These are phyloP conservation scores for Steinernema carpocapsae DNA, from an alignment of 2,888 invertebrate genomes.

Conservation along the genomic window DNA sequence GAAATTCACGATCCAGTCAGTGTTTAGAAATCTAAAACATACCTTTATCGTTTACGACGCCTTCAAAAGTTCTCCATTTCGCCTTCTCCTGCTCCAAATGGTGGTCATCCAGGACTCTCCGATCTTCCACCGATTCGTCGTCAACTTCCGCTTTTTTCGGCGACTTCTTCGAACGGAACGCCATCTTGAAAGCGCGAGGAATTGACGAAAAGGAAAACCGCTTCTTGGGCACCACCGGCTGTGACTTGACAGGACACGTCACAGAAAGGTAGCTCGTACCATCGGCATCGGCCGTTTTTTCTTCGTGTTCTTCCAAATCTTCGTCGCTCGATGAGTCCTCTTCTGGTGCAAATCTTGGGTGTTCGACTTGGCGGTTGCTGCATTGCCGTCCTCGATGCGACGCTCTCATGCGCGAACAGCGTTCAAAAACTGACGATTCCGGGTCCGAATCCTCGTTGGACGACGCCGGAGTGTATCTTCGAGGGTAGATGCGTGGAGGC, in stretches of 20 bases:
- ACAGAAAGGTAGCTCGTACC: slow-evolving; percentile 5
- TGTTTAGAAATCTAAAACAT: neutral
- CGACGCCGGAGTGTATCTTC: neutral
- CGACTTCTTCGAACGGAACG: neutral
- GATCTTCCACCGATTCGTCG: neutral
- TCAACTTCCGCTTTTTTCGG: neutral
- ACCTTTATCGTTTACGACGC: slow-evolving; percentile 14
- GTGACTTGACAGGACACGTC: slow-evolving; percentile 20
- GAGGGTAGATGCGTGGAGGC: neutral
- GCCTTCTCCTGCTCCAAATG: no score
- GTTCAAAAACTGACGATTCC: neutral
- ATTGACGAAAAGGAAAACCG: neutral
- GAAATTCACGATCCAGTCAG: neutral
- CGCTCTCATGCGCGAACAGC: neutral
- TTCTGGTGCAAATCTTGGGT: neutral
- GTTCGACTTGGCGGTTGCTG: neutral
- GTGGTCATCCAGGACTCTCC: no score
- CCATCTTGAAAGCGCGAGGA: neutral
- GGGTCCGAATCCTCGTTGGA: neutral
- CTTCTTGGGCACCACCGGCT: slow-evolving; percentile 2
- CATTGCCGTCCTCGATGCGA: no score
- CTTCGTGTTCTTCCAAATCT: neutral
- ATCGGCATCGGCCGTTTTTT: neutral
- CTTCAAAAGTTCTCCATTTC: slow-evolving; percentile 6
- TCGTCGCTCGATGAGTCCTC: neutral